Evolutionary conservation across 2,797 vertebrate species (phyloP), one percentile per base, ranked within the genome.

Genomic region (Clamator glandarius): DNA sequence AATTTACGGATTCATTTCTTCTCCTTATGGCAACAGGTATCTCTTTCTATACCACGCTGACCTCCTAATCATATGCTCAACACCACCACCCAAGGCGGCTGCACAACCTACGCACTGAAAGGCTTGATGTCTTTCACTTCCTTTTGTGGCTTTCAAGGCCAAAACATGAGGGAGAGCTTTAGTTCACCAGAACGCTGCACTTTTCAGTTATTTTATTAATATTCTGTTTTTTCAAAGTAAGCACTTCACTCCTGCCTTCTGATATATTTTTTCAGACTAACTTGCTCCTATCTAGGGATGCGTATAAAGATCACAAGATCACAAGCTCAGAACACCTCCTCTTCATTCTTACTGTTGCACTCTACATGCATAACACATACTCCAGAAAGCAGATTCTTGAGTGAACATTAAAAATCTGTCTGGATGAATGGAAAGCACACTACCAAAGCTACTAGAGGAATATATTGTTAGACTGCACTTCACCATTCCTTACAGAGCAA

Each of bases 91-190:
- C 31, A 1, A 59, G 55, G 80, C 11, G n/a, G 54, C 89, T 39
- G 46, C 51, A 69, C 48, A 77, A 28, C 8, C 35, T 66, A 54
- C 8, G 39, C 1, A 5, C 50, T 31, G 28, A 88, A 92, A 54
- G 66, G 36, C 52, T 91, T 5, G 0, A 70, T 41, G 51, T 50
- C 54, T 94, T 73, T 95, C 76, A 96, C 54, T 97, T 97, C 96
- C 95, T 83, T 94, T 92, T 92, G 93, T 41, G 70, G 87, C 42
- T 96, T 95, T 87, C 24, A 94, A 94, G 76, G 86, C 70, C 61
- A 13, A 91, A 91, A 89, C 1, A 5, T 68, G 46, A 21, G 44
- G 44, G 52, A 64, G 8, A 36, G 8, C 8, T 46, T 68, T 35
- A 21, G 16, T 24, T 57, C 57, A 75, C 25, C 24, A 74, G 21